Percentiles rank a stretch among this genome's conserved stretches.
phyloP scores from a whole-genome alignment of 2,797 vertebrate genomes.

The Valencia hispanica region DNA sequence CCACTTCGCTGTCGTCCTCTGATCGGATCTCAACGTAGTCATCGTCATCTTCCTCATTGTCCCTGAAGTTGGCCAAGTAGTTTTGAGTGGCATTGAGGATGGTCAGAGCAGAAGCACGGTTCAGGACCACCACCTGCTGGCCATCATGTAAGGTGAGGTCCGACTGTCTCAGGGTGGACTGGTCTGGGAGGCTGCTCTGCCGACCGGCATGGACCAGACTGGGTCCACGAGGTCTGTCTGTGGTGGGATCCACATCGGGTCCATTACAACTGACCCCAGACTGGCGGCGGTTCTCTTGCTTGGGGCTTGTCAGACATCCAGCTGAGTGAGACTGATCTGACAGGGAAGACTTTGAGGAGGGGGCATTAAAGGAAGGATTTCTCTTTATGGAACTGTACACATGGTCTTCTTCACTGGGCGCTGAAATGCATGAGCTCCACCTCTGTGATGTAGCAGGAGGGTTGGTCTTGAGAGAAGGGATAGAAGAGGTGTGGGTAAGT shows the following conservation, averaged over 20 bases:
- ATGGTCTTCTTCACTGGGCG: conserved; percentile 85
- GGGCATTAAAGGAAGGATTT: conserved; percentile 74
- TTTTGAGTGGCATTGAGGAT: conserved; percentile 90
- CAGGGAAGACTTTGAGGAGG: conserved; percentile 72
- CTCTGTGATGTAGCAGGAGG: conserved; percentile 82
- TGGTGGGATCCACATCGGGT: conserved; percentile 28
- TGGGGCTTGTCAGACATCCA: conserved; percentile 79
- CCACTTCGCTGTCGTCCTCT: conserved; percentile 87
- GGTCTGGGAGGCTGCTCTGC: conserved; percentile 82
- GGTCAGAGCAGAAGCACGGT: conserved; percentile 83
- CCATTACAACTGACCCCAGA: conserved; percentile 58
- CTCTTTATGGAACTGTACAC: conserved; percentile 89
- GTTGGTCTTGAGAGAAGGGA: conserved; percentile 85
- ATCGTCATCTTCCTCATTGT: conserved; percentile 90
- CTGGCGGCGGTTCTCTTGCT: conserved; percentile 69
- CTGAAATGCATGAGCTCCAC: conserved; percentile 86
- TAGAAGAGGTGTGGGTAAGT: conserved; percentile 82
- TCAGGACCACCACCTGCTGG: conserved; percentile 90
- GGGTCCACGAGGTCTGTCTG: conserved; percentile 53
- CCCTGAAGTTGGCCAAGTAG: conserved; percentile 96
- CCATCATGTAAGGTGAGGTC: conserved; percentile 93
- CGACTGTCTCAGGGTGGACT: conserved; percentile 75
- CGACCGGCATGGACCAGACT: conserved; percentile 66
- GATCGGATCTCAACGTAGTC: conserved; percentile 99
- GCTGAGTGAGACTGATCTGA: conserved; percentile 84